Evolutionary conservation across 2,888 invertebrate species (phyloP), one percentile per base, ranked within the genome.

Genomic region (Lochmaea capreae): DNA sequence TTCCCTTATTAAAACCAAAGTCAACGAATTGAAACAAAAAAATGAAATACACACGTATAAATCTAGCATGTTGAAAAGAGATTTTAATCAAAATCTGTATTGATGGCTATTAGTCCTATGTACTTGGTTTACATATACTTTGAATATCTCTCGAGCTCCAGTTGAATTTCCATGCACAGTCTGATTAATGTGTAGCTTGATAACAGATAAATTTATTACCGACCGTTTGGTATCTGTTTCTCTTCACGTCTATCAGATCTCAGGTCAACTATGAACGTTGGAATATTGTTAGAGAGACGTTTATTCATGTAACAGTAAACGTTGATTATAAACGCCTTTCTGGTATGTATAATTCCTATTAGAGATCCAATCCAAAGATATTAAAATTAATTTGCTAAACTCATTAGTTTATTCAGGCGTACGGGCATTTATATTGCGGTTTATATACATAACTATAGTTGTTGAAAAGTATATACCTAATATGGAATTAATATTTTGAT

Each of bases 221-320:
- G 78, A 73, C 74, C 77, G 76, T 75, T 9, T 76, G 77, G 77
- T 80, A 81, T 83, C 82, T 80, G 80, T 81, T 81, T 82, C 81
- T 81, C 79, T 77, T 79, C 74, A 76, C 78, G 79, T 80, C 81
- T 80, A 81, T 83, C 80, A 81, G 79, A 82, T 82, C 81, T 80
- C 80, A 77, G 81, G 77, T 77, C 78, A 77, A 76, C 78, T 77
- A 77, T 79, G 76, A 78, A 78, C 78, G 80, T 81, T 81, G 79
- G 79, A 79, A 81, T 81, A 79, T 80, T 80, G 82, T 81, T 83
- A 83, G 78, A 78, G 74, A 76, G 76, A 79, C 71, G 78, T 77
- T 77, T 74, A 79, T 75, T 75, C 59, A 67, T 68, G 33, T 59
- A 59, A 59, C 14, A 59, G n/a, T n/a, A 33, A 59, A 59, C 59